Percentiles rank a stretch among this genome's conserved stretches.
phyloP scores from a whole-genome alignment of 2,113 vertebrate species.

The Rhodinocichla rosea region DNA sequence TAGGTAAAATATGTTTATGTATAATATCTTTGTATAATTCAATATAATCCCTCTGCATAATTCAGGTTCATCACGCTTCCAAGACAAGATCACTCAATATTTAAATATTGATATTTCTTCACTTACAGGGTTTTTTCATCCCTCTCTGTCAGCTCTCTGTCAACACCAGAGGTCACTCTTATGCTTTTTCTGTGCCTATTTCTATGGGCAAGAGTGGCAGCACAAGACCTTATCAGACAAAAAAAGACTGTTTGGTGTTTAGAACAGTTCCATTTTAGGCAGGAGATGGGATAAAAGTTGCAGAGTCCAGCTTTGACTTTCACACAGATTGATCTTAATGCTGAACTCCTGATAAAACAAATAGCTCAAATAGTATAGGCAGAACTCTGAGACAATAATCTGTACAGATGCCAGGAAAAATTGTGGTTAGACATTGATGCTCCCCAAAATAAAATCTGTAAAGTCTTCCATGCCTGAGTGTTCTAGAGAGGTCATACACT shows the following conservation, averaged over 20 bases:
- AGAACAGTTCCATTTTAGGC: not conserved
- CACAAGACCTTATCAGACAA: not conserved
- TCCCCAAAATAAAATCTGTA: not conserved
- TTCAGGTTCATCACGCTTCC: not conserved
- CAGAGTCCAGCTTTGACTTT: not conserved
- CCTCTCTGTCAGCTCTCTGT: not conserved
- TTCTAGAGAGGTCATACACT: rapidly evolving
- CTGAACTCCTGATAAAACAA: not conserved
- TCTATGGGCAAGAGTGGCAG: not conserved
- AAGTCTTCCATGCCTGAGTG: not conserved
- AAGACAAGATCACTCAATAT: not conserved
- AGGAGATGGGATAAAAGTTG: not conserved
- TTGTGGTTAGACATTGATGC: not conserved
- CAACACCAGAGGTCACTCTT: not conserved
- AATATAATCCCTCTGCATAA: not conserved
- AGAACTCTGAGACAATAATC: not conserved
- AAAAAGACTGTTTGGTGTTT: not conserved
- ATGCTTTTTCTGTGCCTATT: not conserved
- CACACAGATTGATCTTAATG: not conserved
- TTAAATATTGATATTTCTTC: not conserved
- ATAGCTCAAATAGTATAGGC: rapidly evolving
- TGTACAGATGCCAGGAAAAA: not conserved
- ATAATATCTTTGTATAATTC: not conserved
- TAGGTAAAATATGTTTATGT: not conserved
- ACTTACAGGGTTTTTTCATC: not conserved